Evolutionary conservation across 2,888 invertebrate species (phyloP).

Genomic region (Leptinotarsa haldemani): DNA sequence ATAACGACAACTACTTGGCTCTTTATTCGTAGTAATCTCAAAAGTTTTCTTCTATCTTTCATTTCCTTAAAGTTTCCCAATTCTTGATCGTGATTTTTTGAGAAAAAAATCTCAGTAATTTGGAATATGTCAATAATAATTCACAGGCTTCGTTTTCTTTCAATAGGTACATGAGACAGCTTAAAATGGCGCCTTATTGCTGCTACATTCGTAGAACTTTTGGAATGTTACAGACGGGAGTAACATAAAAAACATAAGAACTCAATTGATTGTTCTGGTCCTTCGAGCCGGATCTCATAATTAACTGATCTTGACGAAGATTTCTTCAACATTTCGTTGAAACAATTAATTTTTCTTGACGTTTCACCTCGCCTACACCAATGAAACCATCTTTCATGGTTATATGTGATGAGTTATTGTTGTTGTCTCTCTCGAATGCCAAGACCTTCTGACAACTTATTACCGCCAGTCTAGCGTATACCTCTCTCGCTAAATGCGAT

Average conservation of each 20-base stretch:
- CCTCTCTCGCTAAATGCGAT: conserved; percentile 35
- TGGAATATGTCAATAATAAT: too few species aligned
- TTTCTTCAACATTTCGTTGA: neutral
- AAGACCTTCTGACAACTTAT: conserved; percentile 40
- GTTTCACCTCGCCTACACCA: conserved; percentile 3
- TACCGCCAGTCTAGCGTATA: conserved; percentile 34
- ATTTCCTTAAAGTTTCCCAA: too few species aligned
- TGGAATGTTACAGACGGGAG: neutral
- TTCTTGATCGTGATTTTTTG: too few species aligned
- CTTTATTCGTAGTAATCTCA: too few species aligned
- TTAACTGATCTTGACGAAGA: neutral
- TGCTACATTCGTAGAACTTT: too few species aligned
- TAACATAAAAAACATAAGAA: too few species aligned
- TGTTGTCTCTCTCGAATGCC: conserved; percentile 29
- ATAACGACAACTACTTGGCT: too few species aligned
- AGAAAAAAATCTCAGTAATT: too few species aligned
- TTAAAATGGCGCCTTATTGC: too few species aligned
- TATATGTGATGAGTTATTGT: conserved; percentile 30
- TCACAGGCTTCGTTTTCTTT: too few species aligned
- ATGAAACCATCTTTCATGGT: neutral
- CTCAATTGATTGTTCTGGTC: neutral
- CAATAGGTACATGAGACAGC: too few species aligned
- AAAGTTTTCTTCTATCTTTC: too few species aligned
- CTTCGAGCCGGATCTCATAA: neutral
- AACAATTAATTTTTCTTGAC: neutral